Evolutionary conservation across 2,113 vertebrate genomes (phyloP), one percentile per base, ranked within the genome.

Genomic region (Cairina moschata): DNA sequence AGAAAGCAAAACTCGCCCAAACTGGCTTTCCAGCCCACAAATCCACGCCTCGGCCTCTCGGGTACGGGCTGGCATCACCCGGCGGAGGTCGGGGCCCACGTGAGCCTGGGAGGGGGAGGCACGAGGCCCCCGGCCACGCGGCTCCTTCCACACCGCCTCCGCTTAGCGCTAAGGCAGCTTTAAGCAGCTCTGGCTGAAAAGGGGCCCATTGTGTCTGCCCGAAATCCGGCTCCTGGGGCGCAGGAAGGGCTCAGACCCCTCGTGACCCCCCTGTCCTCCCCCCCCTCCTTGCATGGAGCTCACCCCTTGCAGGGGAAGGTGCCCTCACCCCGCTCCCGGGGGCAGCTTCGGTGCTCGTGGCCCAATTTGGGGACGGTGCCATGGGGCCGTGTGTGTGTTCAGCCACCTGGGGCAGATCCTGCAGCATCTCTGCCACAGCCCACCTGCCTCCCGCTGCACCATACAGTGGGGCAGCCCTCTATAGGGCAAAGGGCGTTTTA

Each of bases 121-220:
- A 0, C 66, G 34, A 5, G 74, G 66, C 81, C 0, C 8, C 0
- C 48, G 9, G 48, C n/a, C 54, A 18, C 34, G 48, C 0, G 2
- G 63, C 38, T 69, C 55, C 32, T 50, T 90, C 59, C 0, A 0
- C 4, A 4, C 83, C 12, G 12, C 68, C 81, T 75, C 29, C 50
- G 85, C 82, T 96, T 54, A 58, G 54, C 1, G 67, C 80, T 68
- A 36, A 11, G 86, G 58, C 55, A 44, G 29, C 68, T 66, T 91
- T 91, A 91, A 91, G 86, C 48, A 2, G 84, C 90, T 95, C 75
- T 22, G 2, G 76, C 42, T 92, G 42, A 90, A 72, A 96, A 92
- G 87, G 78, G 69, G 13, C 73, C 69, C 91, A 76, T 94, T 97
- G 96, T 96, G 76, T 62, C 77, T 65, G 2, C 3, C 52, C 4